phyloP scores from a whole-genome alignment of 1,140 invertebrate genomes.

The Solenopsis invicta region DNA sequence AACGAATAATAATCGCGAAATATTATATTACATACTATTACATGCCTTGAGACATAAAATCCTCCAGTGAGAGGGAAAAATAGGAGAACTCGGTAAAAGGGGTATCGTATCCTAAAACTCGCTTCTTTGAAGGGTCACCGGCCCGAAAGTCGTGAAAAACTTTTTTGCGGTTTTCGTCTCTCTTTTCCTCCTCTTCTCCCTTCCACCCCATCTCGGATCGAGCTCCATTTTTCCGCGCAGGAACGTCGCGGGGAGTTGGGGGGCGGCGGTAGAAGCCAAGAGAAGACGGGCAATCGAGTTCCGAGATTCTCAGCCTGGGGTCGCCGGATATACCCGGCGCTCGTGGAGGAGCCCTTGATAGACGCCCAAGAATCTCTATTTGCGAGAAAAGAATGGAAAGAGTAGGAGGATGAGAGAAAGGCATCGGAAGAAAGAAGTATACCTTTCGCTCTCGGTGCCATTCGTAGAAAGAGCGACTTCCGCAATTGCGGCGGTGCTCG shows the following conservation, averaged over 20 bases:
- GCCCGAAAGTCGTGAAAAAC: constrained; percentile 51
- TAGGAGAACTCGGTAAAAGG: constrained; percentile 10
- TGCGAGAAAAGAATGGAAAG: constrained; percentile 30
- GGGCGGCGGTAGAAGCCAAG: constrained; percentile 52
- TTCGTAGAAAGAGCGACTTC: constrained; percentile 73
- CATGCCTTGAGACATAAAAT: constrained; percentile 25
- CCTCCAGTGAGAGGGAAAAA: constrained; percentile 7
- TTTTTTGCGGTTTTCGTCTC: constrained; percentile 32
- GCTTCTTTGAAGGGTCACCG: constrained; percentile 26
- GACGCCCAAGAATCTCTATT: constrained; percentile 68
- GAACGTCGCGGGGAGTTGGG: constrained; percentile 8
- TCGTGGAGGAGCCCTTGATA: constrained; percentile 54
- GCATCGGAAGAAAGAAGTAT: constrained; percentile 5
- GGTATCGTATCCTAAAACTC: background rate
- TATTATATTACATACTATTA: background rate
- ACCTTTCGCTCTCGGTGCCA: constrained; percentile 72
- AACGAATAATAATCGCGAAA: background rate
- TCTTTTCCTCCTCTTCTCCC: background rate
- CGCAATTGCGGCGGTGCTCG: constrained; percentile 70
- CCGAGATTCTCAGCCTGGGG: constrained; percentile 57
- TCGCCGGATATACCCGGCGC: constrained; percentile 42
- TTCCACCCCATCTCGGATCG: background rate
- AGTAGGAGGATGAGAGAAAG: background rate
- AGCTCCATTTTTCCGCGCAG: background rate
- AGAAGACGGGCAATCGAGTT: constrained; percentile 70